Percentiles rank a stretch among this genome's conserved stretches.
phyloP scores from a whole-genome alignment of 2,113 vertebrate species.

The Fulica atra region DNA sequence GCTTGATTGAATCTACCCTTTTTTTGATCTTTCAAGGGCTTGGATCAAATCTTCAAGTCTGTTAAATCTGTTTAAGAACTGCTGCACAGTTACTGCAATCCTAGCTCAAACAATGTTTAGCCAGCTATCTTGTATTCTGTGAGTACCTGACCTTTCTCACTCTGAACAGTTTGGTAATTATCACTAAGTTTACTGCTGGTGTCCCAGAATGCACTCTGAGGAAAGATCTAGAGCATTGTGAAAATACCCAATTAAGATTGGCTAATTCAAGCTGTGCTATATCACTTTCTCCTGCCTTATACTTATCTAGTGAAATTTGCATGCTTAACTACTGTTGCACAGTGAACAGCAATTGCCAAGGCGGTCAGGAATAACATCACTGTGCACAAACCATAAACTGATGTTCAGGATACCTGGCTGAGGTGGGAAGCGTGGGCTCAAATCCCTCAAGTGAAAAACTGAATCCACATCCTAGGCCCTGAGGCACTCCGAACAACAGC shows the following conservation, averaged over 20 bases:
- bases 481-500: not conserved
- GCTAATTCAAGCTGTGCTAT: not conserved
- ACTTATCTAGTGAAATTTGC: not conserved
- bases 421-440: not conserved
- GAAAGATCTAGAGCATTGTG: not conserved
- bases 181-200: not conserved
- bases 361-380: not conserved
- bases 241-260: not conserved
- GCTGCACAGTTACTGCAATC: not conserved
- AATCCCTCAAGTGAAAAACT: not conserved
- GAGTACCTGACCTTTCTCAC: not conserved
- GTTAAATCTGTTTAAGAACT: not conserved
- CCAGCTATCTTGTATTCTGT: not conserved
- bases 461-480: not conserved
- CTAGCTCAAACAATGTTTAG: not conserved
- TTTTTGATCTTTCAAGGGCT: not conserved
- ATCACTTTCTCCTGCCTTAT: not conserved
- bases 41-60: not conserved
- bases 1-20: not conserved
- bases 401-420: not conserved
- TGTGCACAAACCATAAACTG: not conserved
- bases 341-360: not conserved
- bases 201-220: not conserved
- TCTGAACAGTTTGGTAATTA: not conserved
- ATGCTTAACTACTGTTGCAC: not conserved